phyloP scores from a whole-genome alignment of 2,888 invertebrate genomes.

The Bhutanitis thaidina region DNA sequence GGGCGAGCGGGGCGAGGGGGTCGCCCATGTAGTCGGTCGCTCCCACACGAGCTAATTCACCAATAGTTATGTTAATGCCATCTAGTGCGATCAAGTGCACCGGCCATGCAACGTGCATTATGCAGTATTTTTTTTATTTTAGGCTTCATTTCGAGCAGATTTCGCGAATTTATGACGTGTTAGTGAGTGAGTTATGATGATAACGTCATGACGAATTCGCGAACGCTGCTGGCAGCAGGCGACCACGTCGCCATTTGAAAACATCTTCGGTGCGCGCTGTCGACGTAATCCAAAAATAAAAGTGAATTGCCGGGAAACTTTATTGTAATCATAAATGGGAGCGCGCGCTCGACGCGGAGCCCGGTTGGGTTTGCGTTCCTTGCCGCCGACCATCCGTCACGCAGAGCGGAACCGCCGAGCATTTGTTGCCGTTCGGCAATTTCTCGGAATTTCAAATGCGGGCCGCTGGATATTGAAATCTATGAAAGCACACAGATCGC shows the following conservation, averaged over 20 bases:
- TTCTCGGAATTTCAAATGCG: constrained; percentile 6
- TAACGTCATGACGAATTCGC: too few species aligned
- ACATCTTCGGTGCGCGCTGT: too few species aligned
- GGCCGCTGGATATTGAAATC: constrained; percentile 25
- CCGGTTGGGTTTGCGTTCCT: neutral
- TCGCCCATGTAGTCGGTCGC: neutral
- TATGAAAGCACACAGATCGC: constrained; percentile 27
- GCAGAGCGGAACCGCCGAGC: constrained; percentile 4
- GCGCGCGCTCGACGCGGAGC: neutral
- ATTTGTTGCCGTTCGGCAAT: constrained; percentile 4
- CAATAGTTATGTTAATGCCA: too few species aligned
- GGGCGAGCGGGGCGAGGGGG: constrained; percentile 5
- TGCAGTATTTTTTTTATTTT: too few species aligned
- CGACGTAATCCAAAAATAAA: too few species aligned
- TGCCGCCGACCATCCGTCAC: neutral
- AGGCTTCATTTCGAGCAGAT: too few species aligned
- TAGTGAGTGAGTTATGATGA: too few species aligned
- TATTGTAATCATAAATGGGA: neutral
- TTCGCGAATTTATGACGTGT: too few species aligned
- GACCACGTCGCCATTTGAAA: neutral
- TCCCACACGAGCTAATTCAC: too few species aligned
- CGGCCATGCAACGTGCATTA: too few species aligned
- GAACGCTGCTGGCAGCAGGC: too few species aligned
- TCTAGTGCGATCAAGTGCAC: too few species aligned
- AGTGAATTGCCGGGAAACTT: neutral